phyloP scores from a whole-genome alignment of 2,113 vertebrate species.

The Vidua macroura region DNA sequence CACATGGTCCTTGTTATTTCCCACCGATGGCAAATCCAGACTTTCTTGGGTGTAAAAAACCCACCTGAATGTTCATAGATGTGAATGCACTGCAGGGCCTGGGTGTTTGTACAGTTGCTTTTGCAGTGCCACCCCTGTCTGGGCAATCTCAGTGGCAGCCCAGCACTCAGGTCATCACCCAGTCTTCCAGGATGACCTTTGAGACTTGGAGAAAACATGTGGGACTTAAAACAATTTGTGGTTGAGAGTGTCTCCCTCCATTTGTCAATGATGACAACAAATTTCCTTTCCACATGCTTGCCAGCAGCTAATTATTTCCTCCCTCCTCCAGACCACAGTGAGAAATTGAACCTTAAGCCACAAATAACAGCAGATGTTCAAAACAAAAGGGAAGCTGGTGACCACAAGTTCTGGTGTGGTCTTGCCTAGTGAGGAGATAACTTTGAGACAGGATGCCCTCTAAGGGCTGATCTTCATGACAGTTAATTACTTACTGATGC shows the following conservation, averaged over 20 bases:
- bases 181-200: neutral
- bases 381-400: neutral
- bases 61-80: neutral
- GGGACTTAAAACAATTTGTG: neutral
- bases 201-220: neutral
- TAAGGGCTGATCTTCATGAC: neutral
- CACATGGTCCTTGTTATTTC: neutral
- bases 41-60: neutral
- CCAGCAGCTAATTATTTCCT: slow-evolving; percentile 16
- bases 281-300: neutral
- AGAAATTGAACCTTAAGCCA: neutral
- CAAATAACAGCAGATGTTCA: neutral
- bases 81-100: neutral
- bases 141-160: neutral
- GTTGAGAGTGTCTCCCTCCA: neutral
- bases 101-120: neutral
- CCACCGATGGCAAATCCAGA: neutral
- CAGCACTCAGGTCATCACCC: neutral
- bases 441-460: neutral
- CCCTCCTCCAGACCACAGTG: neutral
- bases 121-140: neutral
- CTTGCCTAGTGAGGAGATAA: neutral
- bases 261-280: neutral
- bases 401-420: neutral
- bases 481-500: neutral